Evolutionary conservation across 2,113 vertebrate species (phyloP).

Genomic region (Amblyopsis rosae): DNA sequence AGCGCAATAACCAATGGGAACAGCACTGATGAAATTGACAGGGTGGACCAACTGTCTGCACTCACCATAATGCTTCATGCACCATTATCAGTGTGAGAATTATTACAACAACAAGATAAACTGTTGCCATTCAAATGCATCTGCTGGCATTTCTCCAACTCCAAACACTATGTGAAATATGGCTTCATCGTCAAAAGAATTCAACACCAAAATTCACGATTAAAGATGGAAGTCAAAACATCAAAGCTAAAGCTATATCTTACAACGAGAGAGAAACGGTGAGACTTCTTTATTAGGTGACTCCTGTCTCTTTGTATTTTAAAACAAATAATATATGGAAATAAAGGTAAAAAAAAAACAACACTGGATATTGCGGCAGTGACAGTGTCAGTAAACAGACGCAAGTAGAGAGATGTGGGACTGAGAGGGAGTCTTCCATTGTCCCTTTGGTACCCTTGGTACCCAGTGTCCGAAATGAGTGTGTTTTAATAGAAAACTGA

Average conservation of each 20-base stretch:
- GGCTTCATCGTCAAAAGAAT: conserved; percentile 55
- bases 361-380: conserved; percentile 12
- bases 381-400: conserved; percentile 10
- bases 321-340: background rate
- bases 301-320: too few species aligned
- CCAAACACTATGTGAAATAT: conserved; percentile 58
- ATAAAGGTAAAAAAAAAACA: background rate
- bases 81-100: conserved; percentile 48
- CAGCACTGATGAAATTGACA: conserved; percentile 2
- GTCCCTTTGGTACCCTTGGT: conserved; percentile 57
- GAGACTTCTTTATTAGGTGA: background rate
- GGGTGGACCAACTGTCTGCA: conserved; percentile 32
- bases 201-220: conserved; percentile 17
- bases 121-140: conserved; percentile 33
- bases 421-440: conserved; percentile 29
- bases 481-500: conserved; percentile 6
- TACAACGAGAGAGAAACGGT: conserved; percentile 16
- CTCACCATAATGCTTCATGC: conserved; percentile 46
- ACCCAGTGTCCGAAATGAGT: conserved; percentile 40
- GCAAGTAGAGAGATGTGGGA: conserved; percentile 1
- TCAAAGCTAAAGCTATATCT: background rate
- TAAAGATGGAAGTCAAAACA: background rate
- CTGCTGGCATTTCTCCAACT: conserved; percentile 32
- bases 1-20: background rate
- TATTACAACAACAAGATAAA: conserved; percentile 44